Evolutionary conservation across 2,888 invertebrate species (phyloP).

Genomic region (Eupithecia subfuscata): DNA sequence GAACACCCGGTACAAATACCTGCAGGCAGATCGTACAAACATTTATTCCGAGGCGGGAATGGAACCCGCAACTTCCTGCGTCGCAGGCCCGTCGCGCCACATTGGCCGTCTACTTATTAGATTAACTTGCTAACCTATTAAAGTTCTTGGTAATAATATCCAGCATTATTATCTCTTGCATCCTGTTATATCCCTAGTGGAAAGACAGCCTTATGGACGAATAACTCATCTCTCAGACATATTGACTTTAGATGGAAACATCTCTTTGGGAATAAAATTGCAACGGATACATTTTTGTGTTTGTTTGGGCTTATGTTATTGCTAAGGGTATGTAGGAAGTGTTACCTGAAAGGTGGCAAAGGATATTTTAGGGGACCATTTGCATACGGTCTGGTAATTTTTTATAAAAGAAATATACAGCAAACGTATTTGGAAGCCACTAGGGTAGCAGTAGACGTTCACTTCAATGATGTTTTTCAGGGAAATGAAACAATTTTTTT

Average conservation of each 20-base stretch:
- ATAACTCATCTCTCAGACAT: conserved; percentile 80
- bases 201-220: conserved; percentile 72
- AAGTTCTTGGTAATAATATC: no score
- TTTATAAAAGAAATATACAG: not conserved
- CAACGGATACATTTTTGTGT: conserved; percentile 51
- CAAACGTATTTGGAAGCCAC: not conserved
- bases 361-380: not conserved
- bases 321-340: conserved; percentile 3
- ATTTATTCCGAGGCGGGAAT: no score
- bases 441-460: not conserved
- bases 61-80: no score
- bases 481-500: not conserved
- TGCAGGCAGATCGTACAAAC: no score
- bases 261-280: conserved; percentile 68
- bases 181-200: conserved; percentile 36
- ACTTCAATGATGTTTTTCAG: not conserved
- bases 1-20: no score
- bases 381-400: not conserved
- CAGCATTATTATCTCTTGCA: no score
- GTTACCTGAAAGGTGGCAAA: not conserved
- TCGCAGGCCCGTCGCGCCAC: no score
- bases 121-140: no score
- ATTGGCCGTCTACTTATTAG: no score
- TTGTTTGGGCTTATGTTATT: conserved; percentile 27
- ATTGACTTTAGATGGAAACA: conserved; percentile 76